Evolutionary conservation across 2,797 vertebrate species (phyloP), one percentile per base, ranked within the genome.

Genomic region (Mus minutoides): DNA sequence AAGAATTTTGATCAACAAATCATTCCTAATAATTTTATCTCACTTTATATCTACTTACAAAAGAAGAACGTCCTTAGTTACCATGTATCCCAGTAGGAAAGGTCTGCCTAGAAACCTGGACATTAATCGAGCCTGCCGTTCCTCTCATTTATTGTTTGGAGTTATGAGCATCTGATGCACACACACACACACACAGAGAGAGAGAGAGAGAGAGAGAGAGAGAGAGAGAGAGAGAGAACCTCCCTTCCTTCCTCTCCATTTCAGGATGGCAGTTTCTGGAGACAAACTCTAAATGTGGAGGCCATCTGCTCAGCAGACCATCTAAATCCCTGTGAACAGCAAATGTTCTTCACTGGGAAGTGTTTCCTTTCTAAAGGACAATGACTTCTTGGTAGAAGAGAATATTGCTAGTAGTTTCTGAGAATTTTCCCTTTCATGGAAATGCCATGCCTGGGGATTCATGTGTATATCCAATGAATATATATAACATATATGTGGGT

Each of bases 301-400:
- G 29, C 73, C 89, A 79, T 90, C 88, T 88, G 84, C 94, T 64
- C 7, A 96, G 77, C 83, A 97, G 91, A 86, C 56, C 0, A 0
- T 83, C 87, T 49, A 49, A 19, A n/a, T 94, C 77, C 64, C 78
- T 8, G 58, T 43, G 37, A 93, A 95, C 14, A 79, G n/a, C 8
- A 84, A 94, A 94, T 90, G 52, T 52, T 93, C 24, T 84, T 64
- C 77, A 90, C 37, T 6, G 9, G 11, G 40, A 58, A 52, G 12
- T n/a, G 84, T 93, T 95, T 92, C 85, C 86, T 92, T 62, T 93
- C 24, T 82, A 92, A 96, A 95, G 49, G 84, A 95, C 49, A 83
- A 79, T 26, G 71, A 89, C 86, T 77, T 90, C 73, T 90, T 29
- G 31, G 19, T 43, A 16, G 43, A 82, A 46, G 22, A 90, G 31